Evolutionary conservation across 2,113 vertebrate genomes (phyloP).

Genomic region (Trachemys scripta): DNA sequence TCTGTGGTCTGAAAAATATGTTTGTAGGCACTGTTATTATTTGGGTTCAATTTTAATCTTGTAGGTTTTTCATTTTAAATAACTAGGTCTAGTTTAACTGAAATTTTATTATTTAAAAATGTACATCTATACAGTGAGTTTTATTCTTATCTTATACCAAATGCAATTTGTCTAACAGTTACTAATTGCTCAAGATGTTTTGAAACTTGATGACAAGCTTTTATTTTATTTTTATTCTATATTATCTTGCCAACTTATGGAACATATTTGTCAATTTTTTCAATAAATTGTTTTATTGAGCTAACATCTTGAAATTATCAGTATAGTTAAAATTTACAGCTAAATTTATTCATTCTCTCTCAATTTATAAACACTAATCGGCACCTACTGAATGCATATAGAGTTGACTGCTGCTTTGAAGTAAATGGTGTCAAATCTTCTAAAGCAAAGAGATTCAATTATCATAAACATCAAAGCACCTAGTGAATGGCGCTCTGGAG

Average conservation of each 20-base stretch:
- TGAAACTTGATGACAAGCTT: background rate
- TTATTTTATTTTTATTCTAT: background rate
- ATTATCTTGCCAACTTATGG: background rate
- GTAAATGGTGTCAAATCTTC: background rate
- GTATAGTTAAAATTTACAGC: background rate
- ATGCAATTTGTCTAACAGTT: background rate
- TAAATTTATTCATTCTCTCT: background rate
- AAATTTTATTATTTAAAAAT: background rate
- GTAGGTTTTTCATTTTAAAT: background rate
- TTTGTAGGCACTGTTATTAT: background rate
- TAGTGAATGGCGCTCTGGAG: background rate
- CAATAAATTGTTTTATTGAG: background rate
- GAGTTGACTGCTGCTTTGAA: background rate
- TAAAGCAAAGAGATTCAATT: background rate
- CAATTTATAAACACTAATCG: background rate
- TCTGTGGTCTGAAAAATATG: background rate
- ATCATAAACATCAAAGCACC: background rate
- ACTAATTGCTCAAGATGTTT: background rate
- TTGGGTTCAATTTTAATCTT: background rate
- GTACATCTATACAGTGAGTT: background rate
- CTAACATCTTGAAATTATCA: conserved; percentile 14
- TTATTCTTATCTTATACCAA: background rate
- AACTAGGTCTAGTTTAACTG: background rate
- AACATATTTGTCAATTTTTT: background rate
- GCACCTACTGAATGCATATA: background rate